Percentiles rank a stretch among this genome's conserved stretches.
These are phyloP conservation scores for Arrhopalites spinosus DNA, from an alignment of 2,888 invertebrate genomes.

Conservation along the genomic window DNA sequence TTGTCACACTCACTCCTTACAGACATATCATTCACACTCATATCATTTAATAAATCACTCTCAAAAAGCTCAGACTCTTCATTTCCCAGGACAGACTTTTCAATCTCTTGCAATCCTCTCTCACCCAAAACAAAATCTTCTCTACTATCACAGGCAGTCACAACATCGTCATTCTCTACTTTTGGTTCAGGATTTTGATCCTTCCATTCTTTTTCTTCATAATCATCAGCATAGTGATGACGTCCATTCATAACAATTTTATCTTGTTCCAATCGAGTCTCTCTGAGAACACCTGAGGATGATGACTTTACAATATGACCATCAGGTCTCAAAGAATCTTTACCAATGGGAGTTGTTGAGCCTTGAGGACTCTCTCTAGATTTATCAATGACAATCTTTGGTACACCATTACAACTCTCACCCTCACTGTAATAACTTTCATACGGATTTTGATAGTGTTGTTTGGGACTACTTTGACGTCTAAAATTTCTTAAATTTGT, in stretches of 20 bases:
- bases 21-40: not conserved
- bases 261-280: not conserved
- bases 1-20: not conserved
- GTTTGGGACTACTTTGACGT: not conserved
- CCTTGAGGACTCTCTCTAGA: not conserved
- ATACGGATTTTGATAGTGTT: not conserved
- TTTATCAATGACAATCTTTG: constrained; percentile 49
- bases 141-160: constrained; percentile 56
- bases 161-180: not conserved
- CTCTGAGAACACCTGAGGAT: not conserved
- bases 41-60: not conserved
- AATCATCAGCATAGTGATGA: not conserved
- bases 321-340: not conserved
- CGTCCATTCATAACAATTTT: not conserved
- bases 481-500: not conserved
- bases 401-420: constrained; percentile 36
- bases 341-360: not conserved
- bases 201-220: not conserved
- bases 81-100: constrained; percentile 10
- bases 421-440: not conserved
- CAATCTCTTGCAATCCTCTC: not conserved
- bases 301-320: not conserved
- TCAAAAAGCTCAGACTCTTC: constrained; percentile 27
- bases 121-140: too few species aligned
- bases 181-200: not conserved